Evolutionary conservation across 2,113 vertebrate genomes (phyloP).

Genomic region (Pygoscelis adeliae): DNA sequence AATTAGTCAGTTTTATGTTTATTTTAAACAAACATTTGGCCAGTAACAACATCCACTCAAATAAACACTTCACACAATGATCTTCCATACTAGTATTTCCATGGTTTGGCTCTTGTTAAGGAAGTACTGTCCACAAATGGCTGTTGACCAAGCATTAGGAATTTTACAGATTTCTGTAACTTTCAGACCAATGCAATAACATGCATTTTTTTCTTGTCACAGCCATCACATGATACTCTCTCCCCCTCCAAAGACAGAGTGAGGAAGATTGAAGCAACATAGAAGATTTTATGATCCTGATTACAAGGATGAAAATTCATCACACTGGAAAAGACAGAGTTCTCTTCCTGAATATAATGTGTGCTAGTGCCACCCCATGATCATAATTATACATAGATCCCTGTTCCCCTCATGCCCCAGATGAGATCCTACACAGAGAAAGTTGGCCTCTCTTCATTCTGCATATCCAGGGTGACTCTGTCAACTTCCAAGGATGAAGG

Average conservation of each 20-base stretch:
- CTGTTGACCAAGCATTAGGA: not conserved
- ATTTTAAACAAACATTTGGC: not conserved
- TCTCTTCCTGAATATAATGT: not conserved
- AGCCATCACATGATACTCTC: not conserved
- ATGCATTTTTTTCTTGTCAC: no score
- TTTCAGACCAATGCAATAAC: not conserved
- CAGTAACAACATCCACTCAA: not conserved
- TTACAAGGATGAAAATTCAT: not conserved
- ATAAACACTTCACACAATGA: not conserved
- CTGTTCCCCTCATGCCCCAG: not conserved
- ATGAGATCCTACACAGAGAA: not conserved
- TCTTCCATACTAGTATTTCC: not conserved
- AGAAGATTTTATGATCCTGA: not conserved
- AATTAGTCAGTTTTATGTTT: not conserved
- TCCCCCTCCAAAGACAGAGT: not conserved
- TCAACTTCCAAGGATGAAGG: not conserved
- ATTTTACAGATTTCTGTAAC: not conserved
- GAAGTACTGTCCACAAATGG: not conserved
- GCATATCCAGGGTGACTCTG: not conserved
- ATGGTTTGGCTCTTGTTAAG: not conserved
- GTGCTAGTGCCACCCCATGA: not conserved
- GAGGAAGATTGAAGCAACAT: accelerated
- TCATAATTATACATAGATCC: not conserved
- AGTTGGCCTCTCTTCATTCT: not conserved
- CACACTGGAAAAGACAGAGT: not conserved